A percentile compares a stretch with the other conserved stretches of the same genome.
Evolutionary conservation across 2,113 vertebrate species (phyloP).

Genomic region (Tachycineta bicolor): DNA sequence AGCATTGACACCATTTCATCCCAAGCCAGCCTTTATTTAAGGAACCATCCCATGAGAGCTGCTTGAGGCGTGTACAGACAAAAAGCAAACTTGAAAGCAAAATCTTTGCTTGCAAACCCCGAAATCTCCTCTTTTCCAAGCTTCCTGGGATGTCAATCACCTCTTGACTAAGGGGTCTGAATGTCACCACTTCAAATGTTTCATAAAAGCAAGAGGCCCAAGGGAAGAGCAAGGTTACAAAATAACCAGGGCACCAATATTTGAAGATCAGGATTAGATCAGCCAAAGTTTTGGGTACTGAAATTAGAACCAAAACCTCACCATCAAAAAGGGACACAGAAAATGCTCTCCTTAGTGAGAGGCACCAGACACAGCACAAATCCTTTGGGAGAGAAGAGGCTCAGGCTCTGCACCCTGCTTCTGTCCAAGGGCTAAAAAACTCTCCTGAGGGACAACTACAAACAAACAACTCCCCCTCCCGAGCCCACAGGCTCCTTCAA

Average conservation of each 20-base stretch:
- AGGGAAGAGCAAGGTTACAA: background rate
- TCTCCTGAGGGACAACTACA: background rate
- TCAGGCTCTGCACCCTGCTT: background rate
- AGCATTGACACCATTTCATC: background rate
- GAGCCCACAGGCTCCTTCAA: background rate
- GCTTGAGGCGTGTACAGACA: fast-evolving
- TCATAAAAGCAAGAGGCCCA: background rate
- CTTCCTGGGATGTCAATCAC: background rate
- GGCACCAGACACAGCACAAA: no score
- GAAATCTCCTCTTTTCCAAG: background rate
- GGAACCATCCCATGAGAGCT: background rate
- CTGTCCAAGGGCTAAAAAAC: background rate
- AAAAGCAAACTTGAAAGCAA: background rate
- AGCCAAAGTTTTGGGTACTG: background rate
- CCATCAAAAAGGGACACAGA: fast-evolving
- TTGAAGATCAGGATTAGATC: background rate
- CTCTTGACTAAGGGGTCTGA: background rate
- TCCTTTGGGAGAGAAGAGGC: background rate
- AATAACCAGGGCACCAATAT: background rate
- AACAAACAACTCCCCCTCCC: background rate
- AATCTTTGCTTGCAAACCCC: background rate
- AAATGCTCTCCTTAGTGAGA: fast-evolving
- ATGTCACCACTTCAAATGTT: background rate
- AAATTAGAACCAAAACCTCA: background rate
- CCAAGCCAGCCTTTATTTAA: background rate